These are phyloP conservation scores for Hydropotes inermis DNA, from an alignment of 2,113 vertebrate species.

Conservation along the genomic window DNA sequence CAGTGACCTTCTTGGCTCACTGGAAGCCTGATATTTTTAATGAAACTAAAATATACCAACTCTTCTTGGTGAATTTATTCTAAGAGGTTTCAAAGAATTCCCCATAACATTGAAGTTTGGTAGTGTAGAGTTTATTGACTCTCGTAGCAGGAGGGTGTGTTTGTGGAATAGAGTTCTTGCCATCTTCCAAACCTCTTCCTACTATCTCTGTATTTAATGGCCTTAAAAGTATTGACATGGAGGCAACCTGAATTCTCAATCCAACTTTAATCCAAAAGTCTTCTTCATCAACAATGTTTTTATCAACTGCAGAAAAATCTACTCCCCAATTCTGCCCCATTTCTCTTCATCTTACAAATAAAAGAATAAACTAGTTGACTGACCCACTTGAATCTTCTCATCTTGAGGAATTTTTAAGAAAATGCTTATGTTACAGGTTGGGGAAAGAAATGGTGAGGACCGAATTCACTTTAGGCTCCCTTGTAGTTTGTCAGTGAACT, in stretches of 20 bases:
- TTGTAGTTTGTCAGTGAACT: not conserved
- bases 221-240: not conserved
- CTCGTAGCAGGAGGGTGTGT: not conserved
- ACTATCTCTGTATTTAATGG: not conserved
- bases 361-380: not conserved
- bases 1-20: not conserved
- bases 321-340: not conserved
- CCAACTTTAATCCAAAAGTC: not conserved
- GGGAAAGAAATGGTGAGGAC: not conserved
- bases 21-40: not conserved
- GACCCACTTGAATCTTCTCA: not conserved
- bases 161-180: not conserved
- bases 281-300: not conserved
- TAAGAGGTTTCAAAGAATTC: conserved; percentile 33
- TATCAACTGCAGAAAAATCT: not conserved
- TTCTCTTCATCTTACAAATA: not conserved
- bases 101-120: not conserved
- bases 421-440: not conserved
- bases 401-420: not conserved
- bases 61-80: not conserved
- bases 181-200: not conserved
- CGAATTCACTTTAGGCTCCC: not conserved
- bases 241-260: not conserved
- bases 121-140: not conserved
- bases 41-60: not conserved